Conservation (phyloP, 2,797 vertebrate genomes). For the Notoglanidium macrostoma region DNA sequence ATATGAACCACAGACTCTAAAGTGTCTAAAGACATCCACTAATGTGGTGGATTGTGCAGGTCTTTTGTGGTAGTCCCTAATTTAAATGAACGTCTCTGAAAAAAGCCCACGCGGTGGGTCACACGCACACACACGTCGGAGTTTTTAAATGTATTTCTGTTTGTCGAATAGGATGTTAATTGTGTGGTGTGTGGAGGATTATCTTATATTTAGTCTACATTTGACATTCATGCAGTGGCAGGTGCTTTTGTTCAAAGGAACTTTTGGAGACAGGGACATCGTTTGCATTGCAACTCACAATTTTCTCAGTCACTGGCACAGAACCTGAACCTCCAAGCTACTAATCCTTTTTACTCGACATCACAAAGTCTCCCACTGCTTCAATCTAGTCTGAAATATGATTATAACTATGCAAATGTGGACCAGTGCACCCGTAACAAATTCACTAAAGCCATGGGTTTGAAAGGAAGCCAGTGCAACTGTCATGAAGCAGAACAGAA, state of each 20-base stretch:
- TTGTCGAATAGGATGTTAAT: no score
- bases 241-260: background rate
- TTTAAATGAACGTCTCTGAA: background rate
- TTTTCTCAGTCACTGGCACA: background rate
- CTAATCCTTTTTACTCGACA: background rate
- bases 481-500: conserved; percentile 46
- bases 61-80: background rate
- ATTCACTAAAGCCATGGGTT: conserved; percentile 58
- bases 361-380: background rate
- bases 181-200: background rate
- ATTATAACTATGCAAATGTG: conserved; percentile 45
- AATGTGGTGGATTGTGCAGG: conserved; percentile 28
- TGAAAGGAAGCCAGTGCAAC: conserved; percentile 38
- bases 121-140: background rate
- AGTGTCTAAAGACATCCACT: conserved; percentile 34
- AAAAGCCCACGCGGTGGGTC: background rate
- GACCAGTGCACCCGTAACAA: conserved; percentile 55
- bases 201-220: background rate
- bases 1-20: conserved; percentile 36
- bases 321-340: background rate
- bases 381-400: background rate
- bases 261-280: background rate
- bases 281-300: background rate
- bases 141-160: background rate
- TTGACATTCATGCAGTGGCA: background rate